Conservation (phyloP, 2,888 invertebrate species). For the Nephrotoma appendiculata region DNA sequence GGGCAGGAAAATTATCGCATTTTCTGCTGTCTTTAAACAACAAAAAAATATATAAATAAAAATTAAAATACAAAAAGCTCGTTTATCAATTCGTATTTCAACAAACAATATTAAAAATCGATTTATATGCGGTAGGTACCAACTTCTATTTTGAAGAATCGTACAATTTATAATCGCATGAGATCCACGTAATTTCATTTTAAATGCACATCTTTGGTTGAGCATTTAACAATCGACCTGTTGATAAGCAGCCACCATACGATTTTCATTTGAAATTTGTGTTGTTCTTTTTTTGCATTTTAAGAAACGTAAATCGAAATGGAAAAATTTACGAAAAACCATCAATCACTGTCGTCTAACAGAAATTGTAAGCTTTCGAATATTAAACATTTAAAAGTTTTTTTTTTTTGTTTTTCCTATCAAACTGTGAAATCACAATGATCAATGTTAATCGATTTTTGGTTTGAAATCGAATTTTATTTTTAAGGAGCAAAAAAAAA, state of each 20-base stretch:
- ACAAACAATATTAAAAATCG: neutral
- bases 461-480: neutral
- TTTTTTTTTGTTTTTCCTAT: neutral
- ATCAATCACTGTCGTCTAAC: neutral
- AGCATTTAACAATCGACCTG: neutral
- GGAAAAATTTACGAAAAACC: neutral
- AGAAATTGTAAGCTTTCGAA: neutral
- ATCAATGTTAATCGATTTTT: neutral
- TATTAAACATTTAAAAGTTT: neutral
- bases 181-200: neutral
- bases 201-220: neutral
- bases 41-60: neutral
- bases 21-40: neutral
- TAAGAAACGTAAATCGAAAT: neutral
- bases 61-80: neutral
- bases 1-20: neutral
- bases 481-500: neutral
- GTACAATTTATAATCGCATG: neutral
- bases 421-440: neutral
- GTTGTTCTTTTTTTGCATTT: neutral
- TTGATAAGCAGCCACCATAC: neutral
- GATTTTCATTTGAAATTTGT: neutral
- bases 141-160: neutral
- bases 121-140: neutral
- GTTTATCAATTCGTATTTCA: neutral